A percentile compares a stretch with the other conserved stretches of the same genome.
phyloP scores from a whole-genome alignment of 2,888 invertebrate species.

The Cephonodes hylas region DNA sequence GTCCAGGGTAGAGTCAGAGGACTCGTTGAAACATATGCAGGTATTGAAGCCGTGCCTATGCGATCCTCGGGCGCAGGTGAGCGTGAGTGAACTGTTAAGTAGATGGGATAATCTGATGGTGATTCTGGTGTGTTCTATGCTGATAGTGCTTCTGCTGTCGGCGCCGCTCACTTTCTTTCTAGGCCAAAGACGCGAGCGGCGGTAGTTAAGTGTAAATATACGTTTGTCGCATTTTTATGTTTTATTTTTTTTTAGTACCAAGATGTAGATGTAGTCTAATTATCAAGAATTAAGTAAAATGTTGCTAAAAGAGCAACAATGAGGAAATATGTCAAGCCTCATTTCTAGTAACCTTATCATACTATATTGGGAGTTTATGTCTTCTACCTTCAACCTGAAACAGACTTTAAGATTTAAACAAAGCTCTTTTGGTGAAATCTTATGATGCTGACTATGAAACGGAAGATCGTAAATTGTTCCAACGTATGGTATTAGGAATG shows the following conservation, averaged over 20 bases:
- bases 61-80: neutral
- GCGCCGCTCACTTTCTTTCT: slow-evolving; percentile 37
- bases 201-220: slow-evolving; percentile 42
- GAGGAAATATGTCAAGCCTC: too few relatives aligned
- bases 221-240: slow-evolving; percentile 26
- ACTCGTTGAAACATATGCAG: neutral
- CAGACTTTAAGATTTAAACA: too few relatives aligned
- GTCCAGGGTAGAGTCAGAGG: neutral
- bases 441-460: too few relatives aligned
- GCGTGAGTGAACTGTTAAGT: slow-evolving; percentile 11
- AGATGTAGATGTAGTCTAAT: neutral
- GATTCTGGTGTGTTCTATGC: slow-evolving; percentile 37
- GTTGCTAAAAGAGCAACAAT: too few relatives aligned
- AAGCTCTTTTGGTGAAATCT: too few relatives aligned
- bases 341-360: too few relatives aligned
- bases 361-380: too few relatives aligned
- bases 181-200: slow-evolving; percentile 24
- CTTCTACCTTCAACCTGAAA: too few relatives aligned
- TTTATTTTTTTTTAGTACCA: slow-evolving; percentile 14
- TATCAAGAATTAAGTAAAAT: too few relatives aligned
- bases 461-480: too few relatives aligned
- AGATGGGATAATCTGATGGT: slow-evolving; percentile 41
- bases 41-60: slow-evolving; percentile 16
- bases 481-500: too few relatives aligned
- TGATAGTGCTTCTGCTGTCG: slow-evolving; percentile 40